phyloP scores from a whole-genome alignment of 2,888 invertebrate genomes.

The Crossocerus cetratus region DNA sequence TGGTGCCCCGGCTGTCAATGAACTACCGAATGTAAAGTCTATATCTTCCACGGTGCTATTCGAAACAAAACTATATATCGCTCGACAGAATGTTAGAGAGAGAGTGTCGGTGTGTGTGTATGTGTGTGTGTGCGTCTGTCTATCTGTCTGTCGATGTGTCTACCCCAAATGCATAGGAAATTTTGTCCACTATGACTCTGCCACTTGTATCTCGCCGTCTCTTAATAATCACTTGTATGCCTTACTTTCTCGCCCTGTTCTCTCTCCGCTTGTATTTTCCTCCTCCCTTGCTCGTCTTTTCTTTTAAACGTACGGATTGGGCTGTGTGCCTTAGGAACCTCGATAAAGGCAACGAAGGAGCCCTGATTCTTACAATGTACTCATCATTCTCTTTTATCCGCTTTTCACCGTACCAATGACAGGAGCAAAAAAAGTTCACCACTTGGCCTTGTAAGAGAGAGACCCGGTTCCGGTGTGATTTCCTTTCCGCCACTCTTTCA shows the following conservation, averaged over 20 bases:
- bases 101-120: background rate
- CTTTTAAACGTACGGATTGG: slow-evolving; percentile 44
- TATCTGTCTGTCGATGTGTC: background rate
- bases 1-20: slow-evolving; percentile 60
- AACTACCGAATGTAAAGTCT: slow-evolving; percentile 50
- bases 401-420: slow-evolving; percentile 28
- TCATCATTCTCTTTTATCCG: slow-evolving; percentile 28
- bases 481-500: slow-evolving; percentile 19
- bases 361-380: slow-evolving; percentile 56
- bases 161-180: slow-evolving; percentile 3
- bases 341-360: slow-evolving; percentile 68
- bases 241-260: slow-evolving; percentile 14
- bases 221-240: background rate
- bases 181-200: slow-evolving; percentile 13
- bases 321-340: slow-evolving; percentile 66
- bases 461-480: slow-evolving; percentile 52
- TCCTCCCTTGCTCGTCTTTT: slow-evolving; percentile 22
- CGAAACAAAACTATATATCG: slow-evolving; percentile 39
- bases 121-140: background rate
- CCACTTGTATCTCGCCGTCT: background rate
- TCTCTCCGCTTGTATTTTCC: background rate
- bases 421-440: slow-evolving; percentile 31
- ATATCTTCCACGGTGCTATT: slow-evolving; percentile 44
- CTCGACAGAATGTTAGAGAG: slow-evolving; percentile 23
- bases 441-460: slow-evolving; percentile 38